These are phyloP conservation scores for Limnephilus auricula DNA, from an alignment of 2,888 invertebrate genomes.

Conservation along the genomic window DNA sequence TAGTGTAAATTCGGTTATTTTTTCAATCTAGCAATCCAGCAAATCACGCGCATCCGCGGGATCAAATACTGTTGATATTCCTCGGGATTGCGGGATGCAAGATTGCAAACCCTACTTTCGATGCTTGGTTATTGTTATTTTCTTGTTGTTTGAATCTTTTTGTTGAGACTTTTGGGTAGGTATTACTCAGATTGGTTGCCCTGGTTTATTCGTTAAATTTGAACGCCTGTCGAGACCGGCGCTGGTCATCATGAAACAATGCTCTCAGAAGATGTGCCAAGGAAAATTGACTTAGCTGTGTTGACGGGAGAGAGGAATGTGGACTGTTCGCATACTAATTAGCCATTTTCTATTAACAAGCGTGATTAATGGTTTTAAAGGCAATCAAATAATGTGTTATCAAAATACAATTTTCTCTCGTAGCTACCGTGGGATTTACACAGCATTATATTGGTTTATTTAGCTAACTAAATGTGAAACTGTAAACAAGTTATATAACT, in stretches of 20 bases:
- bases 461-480: not conserved
- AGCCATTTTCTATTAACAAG: not conserved
- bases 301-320: not conserved
- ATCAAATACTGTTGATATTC: too few species aligned
- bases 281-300: not conserved
- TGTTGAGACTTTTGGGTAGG: not conserved
- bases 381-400: not conserved
- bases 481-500: not conserved
- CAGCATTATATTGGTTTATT: not conserved
- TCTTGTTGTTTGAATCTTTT: not conserved
- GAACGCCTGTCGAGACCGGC: not conserved
- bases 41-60: too few species aligned
- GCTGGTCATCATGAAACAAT: not conserved
- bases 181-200: not conserved
- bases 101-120: too few species aligned
- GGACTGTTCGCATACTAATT: slow-evolving; percentile 6
- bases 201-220: not conserved
- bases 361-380: not conserved
- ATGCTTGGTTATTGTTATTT: too few species aligned
- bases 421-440: not conserved
- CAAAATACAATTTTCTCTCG: not conserved
- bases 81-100: too few species aligned
- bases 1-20: too few species aligned
- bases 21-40: too few species aligned
- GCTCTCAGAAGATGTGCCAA: slow-evolving; percentile 2